A percentile compares a stretch with the other conserved stretches of the same genome.
These are phyloP conservation scores for Nebria ingens DNA, from an alignment of 1,140 invertebrate genomes.

Conservation along the genomic window DNA sequence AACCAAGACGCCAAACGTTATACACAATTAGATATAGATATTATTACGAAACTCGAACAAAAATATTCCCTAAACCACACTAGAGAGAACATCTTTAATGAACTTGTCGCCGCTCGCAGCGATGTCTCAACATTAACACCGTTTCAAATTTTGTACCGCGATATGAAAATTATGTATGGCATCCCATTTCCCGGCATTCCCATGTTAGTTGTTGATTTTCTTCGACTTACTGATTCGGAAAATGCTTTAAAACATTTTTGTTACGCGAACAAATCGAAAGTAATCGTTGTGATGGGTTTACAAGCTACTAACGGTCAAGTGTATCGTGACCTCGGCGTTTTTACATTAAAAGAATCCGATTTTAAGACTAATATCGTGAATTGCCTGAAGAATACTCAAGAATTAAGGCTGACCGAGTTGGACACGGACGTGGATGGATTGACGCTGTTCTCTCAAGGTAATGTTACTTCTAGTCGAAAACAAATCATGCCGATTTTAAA, in stretches of 20 bases:
- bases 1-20: slow-evolving; percentile 46
- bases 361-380: slow-evolving; percentile 18
- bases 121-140: slow-evolving; percentile 34
- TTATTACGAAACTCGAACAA: slow-evolving; percentile 39
- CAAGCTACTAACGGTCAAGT: slow-evolving; percentile 25
- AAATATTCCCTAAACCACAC: slow-evolving; percentile 26
- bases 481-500: slow-evolving; percentile 50
- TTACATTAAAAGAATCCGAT: slow-evolving; percentile 16
- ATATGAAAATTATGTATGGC: slow-evolving; percentile 35
- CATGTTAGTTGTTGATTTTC: slow-evolving; percentile 41
- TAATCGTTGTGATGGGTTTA: slow-evolving; percentile 43
- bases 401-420: slow-evolving; percentile 24
- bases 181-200: slow-evolving; percentile 39
- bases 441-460: slow-evolving; percentile 39
- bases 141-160: slow-evolving; percentile 37
- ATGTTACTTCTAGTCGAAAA: slow-evolving; percentile 46
- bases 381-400: slow-evolving; percentile 26
- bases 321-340: slow-evolving; percentile 19
- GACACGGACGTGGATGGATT: slow-evolving; percentile 26
- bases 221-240: slow-evolving; percentile 33
- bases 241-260: slow-evolving; percentile 39
- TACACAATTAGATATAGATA: slow-evolving; percentile 46
- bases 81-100: slow-evolving; percentile 28
- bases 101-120: slow-evolving; percentile 31
- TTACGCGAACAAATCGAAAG: slow-evolving; percentile 27